Conservation (phyloP, 2,113 vertebrate species). For the Todiramphus saurophagus region DNA sequence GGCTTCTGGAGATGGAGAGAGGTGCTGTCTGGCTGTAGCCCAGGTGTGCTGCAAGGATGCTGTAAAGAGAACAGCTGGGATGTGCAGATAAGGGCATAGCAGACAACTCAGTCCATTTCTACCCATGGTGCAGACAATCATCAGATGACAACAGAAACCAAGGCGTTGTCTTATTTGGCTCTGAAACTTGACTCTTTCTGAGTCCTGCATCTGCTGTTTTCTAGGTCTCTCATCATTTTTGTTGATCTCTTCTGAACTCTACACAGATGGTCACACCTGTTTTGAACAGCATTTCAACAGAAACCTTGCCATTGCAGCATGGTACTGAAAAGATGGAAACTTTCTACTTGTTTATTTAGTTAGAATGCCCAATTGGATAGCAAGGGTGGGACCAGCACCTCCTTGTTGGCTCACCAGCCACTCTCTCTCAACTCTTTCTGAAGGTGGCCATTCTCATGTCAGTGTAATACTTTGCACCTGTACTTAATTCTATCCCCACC, state of each 20-base stretch:
- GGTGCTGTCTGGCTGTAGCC: neutral
- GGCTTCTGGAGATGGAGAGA: neutral
- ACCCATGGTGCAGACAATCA: neutral
- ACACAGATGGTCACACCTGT: neutral
- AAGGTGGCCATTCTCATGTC: neutral
- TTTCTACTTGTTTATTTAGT: neutral
- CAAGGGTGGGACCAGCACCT: neutral
- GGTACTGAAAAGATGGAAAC: neutral
- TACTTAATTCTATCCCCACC: neutral
- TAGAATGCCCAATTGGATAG: neutral
- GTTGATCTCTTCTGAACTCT: neutral
- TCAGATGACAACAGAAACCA: neutral
- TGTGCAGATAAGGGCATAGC: neutral
- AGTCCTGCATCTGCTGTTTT: rapidly evolving
- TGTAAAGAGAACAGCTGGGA: neutral
- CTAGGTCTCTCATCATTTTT: neutral
- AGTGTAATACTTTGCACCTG: neutral
- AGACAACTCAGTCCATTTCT: neutral
- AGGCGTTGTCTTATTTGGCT: neutral
- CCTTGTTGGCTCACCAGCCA: neutral
- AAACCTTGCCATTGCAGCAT: neutral
- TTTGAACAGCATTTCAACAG: neutral
- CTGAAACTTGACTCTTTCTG: neutral
- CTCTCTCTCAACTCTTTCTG: neutral
- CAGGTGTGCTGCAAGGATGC: neutral